Conservation (phyloP, 2,888 invertebrate species). For the Xylophagus ater region DNA sequence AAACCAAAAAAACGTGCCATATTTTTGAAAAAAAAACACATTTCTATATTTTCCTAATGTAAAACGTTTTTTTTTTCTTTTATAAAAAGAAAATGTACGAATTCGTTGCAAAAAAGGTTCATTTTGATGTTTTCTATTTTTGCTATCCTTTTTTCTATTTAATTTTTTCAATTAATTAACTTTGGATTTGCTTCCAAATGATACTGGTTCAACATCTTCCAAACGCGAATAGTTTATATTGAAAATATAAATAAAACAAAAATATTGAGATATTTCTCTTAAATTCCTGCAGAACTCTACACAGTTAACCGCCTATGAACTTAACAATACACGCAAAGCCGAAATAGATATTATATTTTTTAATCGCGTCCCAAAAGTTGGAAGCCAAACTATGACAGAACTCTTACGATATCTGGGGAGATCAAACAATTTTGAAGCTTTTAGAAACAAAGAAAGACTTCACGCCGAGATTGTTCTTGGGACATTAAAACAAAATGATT, state of each 20-base stretch:
- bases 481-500: conserved; percentile 59
- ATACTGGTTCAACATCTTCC: too few species aligned
- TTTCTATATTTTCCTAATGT: too few species aligned
- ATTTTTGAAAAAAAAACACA: too few species aligned
- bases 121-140: too few species aligned
- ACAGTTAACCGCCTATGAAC: conserved; percentile 48
- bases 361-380: conserved; percentile 86
- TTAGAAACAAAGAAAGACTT: conserved; percentile 64
- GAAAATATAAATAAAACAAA: neutral
- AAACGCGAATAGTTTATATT: too few species aligned
- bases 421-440: conserved; percentile 54
- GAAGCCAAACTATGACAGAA: conserved; percentile 81
- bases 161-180: too few species aligned
- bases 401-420: conserved; percentile 52
- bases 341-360: conserved; percentile 68
- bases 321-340: conserved; percentile 71
- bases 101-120: too few species aligned
- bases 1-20: too few species aligned
- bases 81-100: too few species aligned
- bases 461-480: conserved; percentile 37
- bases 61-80: too few species aligned
- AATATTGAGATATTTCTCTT: neutral
- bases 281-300: neutral
- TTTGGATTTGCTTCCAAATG: too few species aligned
- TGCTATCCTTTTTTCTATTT: too few species aligned